Evolutionary conservation across 2,113 vertebrate genomes (phyloP).

Genomic region (Saguinus midas): DNA sequence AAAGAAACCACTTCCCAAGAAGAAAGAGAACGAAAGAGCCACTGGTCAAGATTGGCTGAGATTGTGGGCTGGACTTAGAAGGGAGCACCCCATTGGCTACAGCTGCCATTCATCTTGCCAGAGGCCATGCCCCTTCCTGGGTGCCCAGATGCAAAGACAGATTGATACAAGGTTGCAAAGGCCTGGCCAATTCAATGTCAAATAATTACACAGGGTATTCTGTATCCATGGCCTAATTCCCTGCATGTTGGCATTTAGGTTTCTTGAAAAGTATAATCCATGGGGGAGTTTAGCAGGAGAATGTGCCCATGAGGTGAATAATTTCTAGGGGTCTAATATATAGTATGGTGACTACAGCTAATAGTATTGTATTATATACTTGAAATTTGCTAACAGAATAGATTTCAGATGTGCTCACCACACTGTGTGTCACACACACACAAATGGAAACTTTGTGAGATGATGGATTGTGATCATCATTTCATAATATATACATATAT

Average conservation of each 20-base stretch:
- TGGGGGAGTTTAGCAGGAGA: background rate
- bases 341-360: background rate
- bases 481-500: background rate
- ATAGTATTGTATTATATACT: background rate
- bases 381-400: background rate
- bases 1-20: background rate
- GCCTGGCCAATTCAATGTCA: background rate
- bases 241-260: background rate
- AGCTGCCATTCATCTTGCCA: background rate
- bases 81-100: background rate
- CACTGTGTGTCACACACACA: background rate
- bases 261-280: background rate
- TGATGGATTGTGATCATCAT: background rate
- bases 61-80: background rate
- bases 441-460: background rate
- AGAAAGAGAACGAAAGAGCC: background rate
- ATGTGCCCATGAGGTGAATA: background rate
- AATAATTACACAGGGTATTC: background rate
- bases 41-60: background rate
- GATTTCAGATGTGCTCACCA: background rate
- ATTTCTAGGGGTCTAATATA: background rate
- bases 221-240: background rate
- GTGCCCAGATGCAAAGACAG: background rate
- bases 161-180: too few relatives aligned
- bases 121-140: background rate